Percentiles rank a stretch among this genome's conserved stretches.
Evolutionary conservation across 2,888 invertebrate genomes (phyloP).

Genomic region (Noctua janthina): DNA sequence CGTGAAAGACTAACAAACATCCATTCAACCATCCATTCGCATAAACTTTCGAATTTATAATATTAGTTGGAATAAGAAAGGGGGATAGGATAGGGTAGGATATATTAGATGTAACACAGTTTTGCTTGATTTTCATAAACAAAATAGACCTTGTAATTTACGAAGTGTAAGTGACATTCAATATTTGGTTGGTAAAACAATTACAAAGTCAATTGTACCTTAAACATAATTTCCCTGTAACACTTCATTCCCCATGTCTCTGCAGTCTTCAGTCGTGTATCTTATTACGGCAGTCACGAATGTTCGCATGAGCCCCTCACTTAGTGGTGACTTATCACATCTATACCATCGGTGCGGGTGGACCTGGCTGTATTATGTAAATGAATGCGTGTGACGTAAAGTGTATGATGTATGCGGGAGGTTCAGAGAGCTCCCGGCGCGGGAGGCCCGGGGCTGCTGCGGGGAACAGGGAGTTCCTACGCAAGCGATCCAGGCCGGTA

Average conservation of each 20-base stretch:
- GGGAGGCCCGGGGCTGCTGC: no score
- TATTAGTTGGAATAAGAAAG: no score
- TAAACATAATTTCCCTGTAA: background rate
- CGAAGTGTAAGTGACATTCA: no score
- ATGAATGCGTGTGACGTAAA: constrained; percentile 5
- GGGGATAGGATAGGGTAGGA: no score
- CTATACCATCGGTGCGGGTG: constrained; percentile 14
- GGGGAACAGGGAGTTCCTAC: no score
- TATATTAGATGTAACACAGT: background rate
- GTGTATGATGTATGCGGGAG: background rate
- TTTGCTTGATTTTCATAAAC: no score
- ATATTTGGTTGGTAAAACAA: background rate
- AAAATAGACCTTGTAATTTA: no score
- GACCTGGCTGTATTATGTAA: constrained; percentile 6
- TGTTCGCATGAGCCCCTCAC: constrained; percentile 13
- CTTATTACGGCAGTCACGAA: constrained; percentile 19
- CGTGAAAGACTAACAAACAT: no score
- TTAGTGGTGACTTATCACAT: constrained; percentile 1
- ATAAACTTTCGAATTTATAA: no score
- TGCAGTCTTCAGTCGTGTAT: background rate
- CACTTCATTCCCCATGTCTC: background rate
- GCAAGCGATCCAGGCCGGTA: no score
- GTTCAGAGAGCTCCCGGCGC: no score
- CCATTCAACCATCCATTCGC: no score
- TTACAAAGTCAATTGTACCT: background rate